Evolutionary conservation across 2,113 vertebrate genomes (phyloP).

Genomic region (Scortum barcoo): DNA sequence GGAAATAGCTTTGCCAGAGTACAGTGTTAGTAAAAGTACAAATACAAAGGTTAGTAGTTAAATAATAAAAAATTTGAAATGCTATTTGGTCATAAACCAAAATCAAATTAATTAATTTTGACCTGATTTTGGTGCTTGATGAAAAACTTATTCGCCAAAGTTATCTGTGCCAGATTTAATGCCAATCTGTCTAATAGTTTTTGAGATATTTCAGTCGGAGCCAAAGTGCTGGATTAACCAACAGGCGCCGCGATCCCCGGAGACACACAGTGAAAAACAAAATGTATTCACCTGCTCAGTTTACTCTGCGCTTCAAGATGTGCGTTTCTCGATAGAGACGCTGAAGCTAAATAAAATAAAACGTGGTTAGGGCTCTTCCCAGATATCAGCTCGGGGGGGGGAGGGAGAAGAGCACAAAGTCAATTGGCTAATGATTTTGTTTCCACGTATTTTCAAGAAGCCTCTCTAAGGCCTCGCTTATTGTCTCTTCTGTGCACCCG

Average conservation of each 20-base stretch:
- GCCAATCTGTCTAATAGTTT: not conserved
- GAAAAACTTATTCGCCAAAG: not conserved
- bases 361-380: slow-evolving; percentile 37
- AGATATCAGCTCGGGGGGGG: slow-evolving; percentile 55
- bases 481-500: slow-evolving; percentile 60
- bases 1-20: too few species aligned
- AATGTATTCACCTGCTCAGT: slow-evolving; percentile 5
- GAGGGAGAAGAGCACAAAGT: slow-evolving; percentile 33
- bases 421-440: slow-evolving; percentile 75
- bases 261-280: not conserved
- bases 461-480: slow-evolving; percentile 56
- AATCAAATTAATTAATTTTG: not conserved
- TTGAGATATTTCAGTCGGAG: not conserved
- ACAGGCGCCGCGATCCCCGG: not conserved
- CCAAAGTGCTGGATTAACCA: not conserved
- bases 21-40: too few species aligned
- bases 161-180: not conserved
- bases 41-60: too few species aligned
- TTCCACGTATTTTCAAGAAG: slow-evolving; percentile 55
- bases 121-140: not conserved
- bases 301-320: too few species aligned
- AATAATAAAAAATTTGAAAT: too few species aligned
- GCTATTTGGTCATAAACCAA: not conserved
- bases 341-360: slow-evolving; percentile 53
- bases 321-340: slow-evolving; percentile 30